These are phyloP conservation scores for Euphydryas editha DNA, from an alignment of 2,888 invertebrate species.

Conservation along the genomic window DNA sequence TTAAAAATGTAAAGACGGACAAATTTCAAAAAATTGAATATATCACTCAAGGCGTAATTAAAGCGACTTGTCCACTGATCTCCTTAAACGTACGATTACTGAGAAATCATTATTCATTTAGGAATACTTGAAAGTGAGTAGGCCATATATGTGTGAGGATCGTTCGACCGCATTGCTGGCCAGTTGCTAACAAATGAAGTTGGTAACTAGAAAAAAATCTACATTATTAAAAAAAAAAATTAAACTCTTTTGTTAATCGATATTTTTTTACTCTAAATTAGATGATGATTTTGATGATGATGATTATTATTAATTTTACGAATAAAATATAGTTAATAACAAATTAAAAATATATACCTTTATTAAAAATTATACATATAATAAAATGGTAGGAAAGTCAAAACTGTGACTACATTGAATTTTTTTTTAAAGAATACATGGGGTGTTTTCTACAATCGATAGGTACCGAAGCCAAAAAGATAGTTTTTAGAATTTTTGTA, in stretches of 20 bases:
- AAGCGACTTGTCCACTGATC: slow-evolving; percentile 34
- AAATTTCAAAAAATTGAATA: slow-evolving; percentile 1
- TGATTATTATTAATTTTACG: too few species aligned
- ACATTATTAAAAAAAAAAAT: slow-evolving; percentile 2
- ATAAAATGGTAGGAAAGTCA: too few species aligned
- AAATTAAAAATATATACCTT: too few species aligned
- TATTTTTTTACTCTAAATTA: too few species aligned
- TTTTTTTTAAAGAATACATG: too few species aligned
- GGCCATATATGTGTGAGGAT: slow-evolving; percentile 30
- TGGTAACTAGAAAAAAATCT: slow-evolving; percentile 6
- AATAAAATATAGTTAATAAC: too few species aligned
- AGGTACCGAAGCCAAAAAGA: too few species aligned
- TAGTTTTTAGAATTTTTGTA: too few species aligned
- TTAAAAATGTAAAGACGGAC: not conserved
- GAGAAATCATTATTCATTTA: slow-evolving; percentile 48
- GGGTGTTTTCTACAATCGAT: too few species aligned
- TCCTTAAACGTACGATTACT: slow-evolving; percentile 43
- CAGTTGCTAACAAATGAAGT: slow-evolving; percentile 27
- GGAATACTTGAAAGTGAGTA: slow-evolving; percentile 43
- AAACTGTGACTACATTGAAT: too few species aligned
- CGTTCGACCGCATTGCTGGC: slow-evolving; percentile 26
- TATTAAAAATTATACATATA: too few species aligned
- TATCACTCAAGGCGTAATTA: slow-evolving; percentile 21
- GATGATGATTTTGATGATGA: too few species aligned
- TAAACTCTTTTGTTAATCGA: not conserved